Conservation (phyloP, 2,888 invertebrate species). For the Lycia hirtaria region DNA sequence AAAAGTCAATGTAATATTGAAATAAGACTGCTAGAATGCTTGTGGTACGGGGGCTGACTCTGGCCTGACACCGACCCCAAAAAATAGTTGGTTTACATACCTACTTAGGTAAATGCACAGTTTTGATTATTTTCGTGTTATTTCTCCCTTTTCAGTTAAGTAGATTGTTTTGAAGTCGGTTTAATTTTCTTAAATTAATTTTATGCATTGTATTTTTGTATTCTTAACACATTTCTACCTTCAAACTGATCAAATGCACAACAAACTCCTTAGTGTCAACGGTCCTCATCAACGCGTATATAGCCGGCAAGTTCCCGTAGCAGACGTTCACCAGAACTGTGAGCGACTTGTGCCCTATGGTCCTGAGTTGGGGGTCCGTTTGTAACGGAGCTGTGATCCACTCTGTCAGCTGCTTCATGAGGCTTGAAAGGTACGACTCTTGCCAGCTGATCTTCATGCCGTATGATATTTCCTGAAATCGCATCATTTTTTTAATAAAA, state of each 20-base stretch:
- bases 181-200: too few species aligned
- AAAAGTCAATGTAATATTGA: too few species aligned
- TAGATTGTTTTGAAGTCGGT: too few species aligned
- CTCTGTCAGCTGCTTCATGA: constrained; percentile 88
- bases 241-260: constrained; percentile 85
- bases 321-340: constrained; percentile 92
- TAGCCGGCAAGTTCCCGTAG: constrained; percentile 90
- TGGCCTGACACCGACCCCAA: too few species aligned
- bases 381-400: constrained; percentile 82
- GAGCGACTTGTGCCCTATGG: constrained; percentile 82
- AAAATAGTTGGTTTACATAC: too few species aligned
- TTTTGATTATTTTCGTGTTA: too few species aligned
- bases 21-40: too few species aligned
- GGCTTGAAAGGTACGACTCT: constrained; percentile 89
- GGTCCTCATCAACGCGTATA: constrained; percentile 89
- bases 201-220: too few species aligned
- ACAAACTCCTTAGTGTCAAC: constrained; percentile 89
- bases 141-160: too few species aligned
- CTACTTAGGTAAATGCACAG: too few species aligned
- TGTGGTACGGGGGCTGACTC: too few species aligned
- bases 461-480: constrained; percentile 89
- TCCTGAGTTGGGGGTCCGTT: constrained; percentile 71
- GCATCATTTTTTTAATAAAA: too few species aligned
- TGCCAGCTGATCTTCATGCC: constrained; percentile 93
- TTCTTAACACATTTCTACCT: constrained; percentile 65